A percentile compares a stretch with the other conserved stretches of the same genome.
Evolutionary conservation across 2,888 invertebrate genomes (phyloP).

Genomic region (Tillus elongatus): DNA sequence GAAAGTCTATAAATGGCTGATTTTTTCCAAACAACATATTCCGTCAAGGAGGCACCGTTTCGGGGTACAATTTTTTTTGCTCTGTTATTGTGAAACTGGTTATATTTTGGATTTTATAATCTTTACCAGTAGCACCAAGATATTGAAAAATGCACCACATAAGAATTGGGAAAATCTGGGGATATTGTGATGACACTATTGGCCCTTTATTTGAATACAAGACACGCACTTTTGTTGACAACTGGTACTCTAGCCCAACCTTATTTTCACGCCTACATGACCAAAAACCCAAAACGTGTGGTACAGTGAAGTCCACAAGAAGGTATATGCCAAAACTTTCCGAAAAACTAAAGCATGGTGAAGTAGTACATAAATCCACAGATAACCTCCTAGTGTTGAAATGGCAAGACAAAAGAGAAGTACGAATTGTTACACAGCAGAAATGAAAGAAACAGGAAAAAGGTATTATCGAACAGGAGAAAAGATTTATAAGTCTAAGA

Average conservation of each 20-base stretch:
- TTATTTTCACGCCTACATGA: constrained; percentile 9
- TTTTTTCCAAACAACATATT: constrained; percentile 17
- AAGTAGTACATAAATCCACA: constrained; percentile 6
- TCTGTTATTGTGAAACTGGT: constrained; percentile 18
- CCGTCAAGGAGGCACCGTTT: constrained; percentile 13
- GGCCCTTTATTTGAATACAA: constrained; percentile 15
- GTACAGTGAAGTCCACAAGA: neutral
- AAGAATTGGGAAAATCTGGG: constrained; percentile 15
- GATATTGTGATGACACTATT: constrained; percentile 16
- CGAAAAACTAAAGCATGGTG: neutral
- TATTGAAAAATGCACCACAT: constrained; percentile 11
- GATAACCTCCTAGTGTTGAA: constrained; percentile 23
- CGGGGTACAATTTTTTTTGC: constrained; percentile 10
- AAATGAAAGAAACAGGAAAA: constrained; percentile 16
- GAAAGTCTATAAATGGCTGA: constrained; percentile 17
- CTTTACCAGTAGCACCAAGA: constrained; percentile 19
- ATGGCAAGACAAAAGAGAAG: constrained; percentile 27
- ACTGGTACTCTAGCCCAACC: constrained; percentile 23
- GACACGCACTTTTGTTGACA: constrained; percentile 22
- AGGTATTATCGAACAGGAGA: constrained; percentile 15
- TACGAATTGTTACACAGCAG: constrained; percentile 15
- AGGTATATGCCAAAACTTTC: neutral
- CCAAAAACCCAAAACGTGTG: constrained; percentile 7
- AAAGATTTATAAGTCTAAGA: constrained; percentile 20
- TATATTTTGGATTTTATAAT: constrained; percentile 23